Conservation (phyloP, 1,140 invertebrate species). For the Dendrolimus punctatus region DNA sequence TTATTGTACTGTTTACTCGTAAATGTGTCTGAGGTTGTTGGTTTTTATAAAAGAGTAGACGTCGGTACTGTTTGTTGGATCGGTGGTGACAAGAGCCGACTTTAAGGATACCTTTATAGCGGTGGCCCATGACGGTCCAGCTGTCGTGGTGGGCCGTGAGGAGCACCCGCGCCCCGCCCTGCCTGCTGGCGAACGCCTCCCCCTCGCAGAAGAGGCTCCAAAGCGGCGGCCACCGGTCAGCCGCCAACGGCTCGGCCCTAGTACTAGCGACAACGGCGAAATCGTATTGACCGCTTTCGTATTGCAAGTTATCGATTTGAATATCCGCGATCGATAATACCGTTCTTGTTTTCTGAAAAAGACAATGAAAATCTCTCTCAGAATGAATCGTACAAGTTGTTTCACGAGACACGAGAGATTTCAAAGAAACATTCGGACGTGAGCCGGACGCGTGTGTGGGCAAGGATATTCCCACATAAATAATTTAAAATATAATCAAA, state of each 20-base stretch:
- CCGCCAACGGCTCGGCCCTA: constrained; percentile 3
- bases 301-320: constrained; percentile 50
- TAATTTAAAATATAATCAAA: too few relatives aligned
- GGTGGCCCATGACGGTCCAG: constrained; percentile 23
- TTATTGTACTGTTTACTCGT: too few relatives aligned
- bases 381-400: too few relatives aligned
- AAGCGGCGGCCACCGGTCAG: constrained; percentile 34
- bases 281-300: constrained; percentile 42
- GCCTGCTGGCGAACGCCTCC: constrained; percentile 11
- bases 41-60: too few relatives aligned
- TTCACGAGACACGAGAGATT: too few relatives aligned
- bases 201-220: constrained; percentile 33
- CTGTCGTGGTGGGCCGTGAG: constrained; percentile 19
- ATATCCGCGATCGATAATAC: constrained; percentile 33
- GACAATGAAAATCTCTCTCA: too few relatives aligned
- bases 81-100: too few relatives aligned
- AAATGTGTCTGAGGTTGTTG: too few relatives aligned
- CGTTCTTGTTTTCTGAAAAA: constrained; percentile 28
- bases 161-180: constrained; percentile 18
- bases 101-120: constrained; percentile 21
- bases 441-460: too few relatives aligned
- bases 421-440: too few relatives aligned
- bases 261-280: constrained; percentile 52
- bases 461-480: too few relatives aligned
- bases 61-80: too few relatives aligned